phyloP scores from a whole-genome alignment of 2,888 invertebrate genomes.

The Drosophila pseudotakahashii region DNA sequence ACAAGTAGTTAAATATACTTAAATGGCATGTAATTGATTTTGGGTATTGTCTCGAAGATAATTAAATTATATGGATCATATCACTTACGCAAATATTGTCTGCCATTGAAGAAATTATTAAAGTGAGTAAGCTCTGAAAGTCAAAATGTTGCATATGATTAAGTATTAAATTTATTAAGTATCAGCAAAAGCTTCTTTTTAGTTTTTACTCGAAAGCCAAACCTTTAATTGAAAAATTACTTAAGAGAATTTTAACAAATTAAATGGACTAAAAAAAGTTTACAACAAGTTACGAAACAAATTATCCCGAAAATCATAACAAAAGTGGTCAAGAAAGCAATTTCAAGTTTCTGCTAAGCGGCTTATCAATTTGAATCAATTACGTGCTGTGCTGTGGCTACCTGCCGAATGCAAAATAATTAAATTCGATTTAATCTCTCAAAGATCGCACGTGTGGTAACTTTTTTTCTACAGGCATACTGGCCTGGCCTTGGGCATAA shows the following conservation, averaged over 20 bases:
- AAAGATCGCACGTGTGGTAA: not conserved
- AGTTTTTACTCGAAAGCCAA: too few species aligned
- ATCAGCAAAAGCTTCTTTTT: too few species aligned
- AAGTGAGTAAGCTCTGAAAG: too few species aligned
- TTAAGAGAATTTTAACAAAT: too few species aligned
- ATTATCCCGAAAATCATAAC: not conserved
- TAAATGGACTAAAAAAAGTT: not conserved
- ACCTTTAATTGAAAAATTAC: too few species aligned
- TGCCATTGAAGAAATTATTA: too few species aligned
- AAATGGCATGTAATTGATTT: slow-evolving; percentile 15
- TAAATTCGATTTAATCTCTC: slow-evolving; percentile 16
- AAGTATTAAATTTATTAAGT: too few species aligned
- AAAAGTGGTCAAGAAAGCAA: not conserved
- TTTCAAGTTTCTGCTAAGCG: slow-evolving; percentile 4
- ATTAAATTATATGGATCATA: not conserved
- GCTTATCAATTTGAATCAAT: slow-evolving; percentile 12
- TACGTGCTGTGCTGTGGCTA: slow-evolving; percentile 4
- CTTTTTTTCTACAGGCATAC: not conserved
- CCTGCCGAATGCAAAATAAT: slow-evolving; percentile 7
- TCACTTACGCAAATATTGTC: too few species aligned
- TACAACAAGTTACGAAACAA: not conserved
- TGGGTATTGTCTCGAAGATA: not conserved
- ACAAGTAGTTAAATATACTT: slow-evolving; percentile 12
- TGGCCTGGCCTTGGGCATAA: slow-evolving; percentile 4
- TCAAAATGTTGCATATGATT: too few species aligned